These are phyloP conservation scores for Pelagia noctiluca DNA, from an alignment of 30 jellyfish, hydroid and myxozoan genomes.

Conservation along the genomic window DNA sequence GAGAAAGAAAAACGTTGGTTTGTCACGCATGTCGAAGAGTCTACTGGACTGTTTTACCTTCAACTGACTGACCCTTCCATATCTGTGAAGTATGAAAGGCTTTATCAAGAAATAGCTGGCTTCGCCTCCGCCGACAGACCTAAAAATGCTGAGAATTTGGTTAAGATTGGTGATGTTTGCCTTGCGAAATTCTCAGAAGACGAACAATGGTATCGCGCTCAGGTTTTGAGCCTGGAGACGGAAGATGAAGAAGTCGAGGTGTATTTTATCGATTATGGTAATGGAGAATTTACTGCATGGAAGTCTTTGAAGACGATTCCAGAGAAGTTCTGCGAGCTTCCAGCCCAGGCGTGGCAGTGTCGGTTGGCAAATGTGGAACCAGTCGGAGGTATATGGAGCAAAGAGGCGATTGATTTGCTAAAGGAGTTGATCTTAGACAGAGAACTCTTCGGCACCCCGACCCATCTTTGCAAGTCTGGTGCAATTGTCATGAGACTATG, in stretches of 20 bases:
- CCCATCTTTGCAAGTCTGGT: constrained; percentile 61
- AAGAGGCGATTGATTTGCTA: constrained; percentile 77
- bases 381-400: constrained; percentile 79
- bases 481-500: constrained; percentile 64
- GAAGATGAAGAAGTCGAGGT: constrained; percentile 78
- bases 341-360: constrained; percentile 88
- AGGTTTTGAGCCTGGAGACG: constrained; percentile 55
- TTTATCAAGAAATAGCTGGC: constrained; percentile 66
- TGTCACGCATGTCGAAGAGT: constrained; percentile 75
- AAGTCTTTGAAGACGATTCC: constrained; percentile 43
- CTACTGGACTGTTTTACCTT: constrained; percentile 77
- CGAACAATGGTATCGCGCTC: constrained; percentile 91
- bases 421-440: constrained; percentile 80
- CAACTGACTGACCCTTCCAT: constrained; percentile 76
- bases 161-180: constrained; percentile 69
- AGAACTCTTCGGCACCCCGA: constrained; percentile 85
- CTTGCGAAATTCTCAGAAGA: constrained; percentile 91
- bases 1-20: constrained; percentile 74
- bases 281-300: constrained; percentile 61
- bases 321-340: constrained; percentile 62
- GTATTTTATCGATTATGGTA: constrained; percentile 85
- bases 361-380: constrained; percentile 87
- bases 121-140: constrained; percentile 39
- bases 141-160: constrained; percentile 16
- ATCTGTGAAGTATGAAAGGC: constrained; percentile 76